A percentile compares a stretch with the other conserved stretches of the same genome.
Evolutionary conservation across 2,888 invertebrate species (phyloP).

Genomic region (Pristionchus mayeri): DNA sequence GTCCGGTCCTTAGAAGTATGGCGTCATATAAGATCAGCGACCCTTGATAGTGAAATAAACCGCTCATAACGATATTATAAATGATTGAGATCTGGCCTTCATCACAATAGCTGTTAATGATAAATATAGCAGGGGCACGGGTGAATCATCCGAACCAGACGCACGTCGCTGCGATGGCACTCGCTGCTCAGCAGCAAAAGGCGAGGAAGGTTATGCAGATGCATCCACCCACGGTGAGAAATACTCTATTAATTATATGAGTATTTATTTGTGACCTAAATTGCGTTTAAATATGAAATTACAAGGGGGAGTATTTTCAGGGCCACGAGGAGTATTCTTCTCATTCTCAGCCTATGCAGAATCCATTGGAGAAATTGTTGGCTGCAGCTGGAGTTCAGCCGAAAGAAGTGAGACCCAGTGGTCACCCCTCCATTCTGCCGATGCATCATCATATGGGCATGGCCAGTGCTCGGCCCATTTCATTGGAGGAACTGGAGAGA

Average conservation of each 20-base stretch:
- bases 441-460: conserved; percentile 7
- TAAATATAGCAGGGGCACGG: not conserved
- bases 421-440: not conserved
- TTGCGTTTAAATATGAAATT: no score
- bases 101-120: not conserved
- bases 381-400: conserved; percentile 59
- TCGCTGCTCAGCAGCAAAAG: conserved; percentile 33
- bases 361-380: conserved; percentile 63
- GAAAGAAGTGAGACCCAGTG: conserved; percentile 11
- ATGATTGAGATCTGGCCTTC: no score
- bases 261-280: no score
- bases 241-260: no score
- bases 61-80: no score
- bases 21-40: no score
- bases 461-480: conserved; percentile 5
- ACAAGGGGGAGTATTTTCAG: not conserved
- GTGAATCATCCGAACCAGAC: conserved; percentile 24
- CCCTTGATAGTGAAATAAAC: no score
- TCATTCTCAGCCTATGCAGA: conserved; percentile 53
- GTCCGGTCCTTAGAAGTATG: no score
- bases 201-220: not conserved
- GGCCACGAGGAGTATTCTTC: not conserved
- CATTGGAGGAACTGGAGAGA: conserved; percentile 42
- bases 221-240: not conserved
- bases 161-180: conserved; percentile 39